phyloP scores from a whole-genome alignment of 2,888 invertebrate species.

The Kryphioiulus occultus region DNA sequence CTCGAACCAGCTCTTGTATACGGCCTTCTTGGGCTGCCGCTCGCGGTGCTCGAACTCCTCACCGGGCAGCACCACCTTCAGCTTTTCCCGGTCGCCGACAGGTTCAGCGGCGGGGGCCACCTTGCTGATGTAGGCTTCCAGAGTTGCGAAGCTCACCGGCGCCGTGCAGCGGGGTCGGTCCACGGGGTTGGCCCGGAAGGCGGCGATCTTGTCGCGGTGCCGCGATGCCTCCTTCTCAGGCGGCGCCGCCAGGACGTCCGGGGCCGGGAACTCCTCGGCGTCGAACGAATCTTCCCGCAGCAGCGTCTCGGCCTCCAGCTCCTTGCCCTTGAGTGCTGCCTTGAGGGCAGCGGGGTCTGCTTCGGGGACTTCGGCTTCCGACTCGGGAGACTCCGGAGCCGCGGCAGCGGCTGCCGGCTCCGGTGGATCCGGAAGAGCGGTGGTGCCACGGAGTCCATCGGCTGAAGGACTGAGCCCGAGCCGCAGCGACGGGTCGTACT shows the following conservation, averaged over 20 bases:
- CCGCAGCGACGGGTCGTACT: constrained; percentile 21
- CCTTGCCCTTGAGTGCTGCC: constrained; percentile 48
- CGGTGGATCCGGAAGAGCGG: neutral
- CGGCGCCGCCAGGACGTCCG: neutral
- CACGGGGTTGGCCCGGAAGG: constrained; percentile 49
- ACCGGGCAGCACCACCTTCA: constrained; percentile 53
- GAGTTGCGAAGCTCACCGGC: constrained; percentile 52
- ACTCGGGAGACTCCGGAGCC: constrained; percentile 51
- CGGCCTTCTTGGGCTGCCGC: constrained; percentile 66
- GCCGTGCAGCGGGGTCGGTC: constrained; percentile 53
- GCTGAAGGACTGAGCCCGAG: constrained; percentile 47
- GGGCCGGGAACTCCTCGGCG: constrained; percentile 49
- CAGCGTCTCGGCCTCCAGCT: constrained; percentile 54
- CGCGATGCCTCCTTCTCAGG: neutral
- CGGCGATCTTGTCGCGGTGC: constrained; percentile 48
- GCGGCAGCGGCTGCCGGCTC: neutral
- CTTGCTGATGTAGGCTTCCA: constrained; percentile 52
- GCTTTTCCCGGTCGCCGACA: constrained; percentile 39
- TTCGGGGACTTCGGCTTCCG: constrained; percentile 51
- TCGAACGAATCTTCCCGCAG: constrained; percentile 53
- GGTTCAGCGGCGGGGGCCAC: constrained; percentile 45
- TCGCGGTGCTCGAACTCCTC: constrained; percentile 52
- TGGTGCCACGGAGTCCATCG: neutral
- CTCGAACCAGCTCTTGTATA: constrained; percentile 64
- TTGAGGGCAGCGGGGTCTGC: constrained; percentile 52